Evolutionary conservation across 2,113 vertebrate genomes (phyloP), one percentile per base, ranked within the genome.

Genomic region (Dipodomys ordii): DNA sequence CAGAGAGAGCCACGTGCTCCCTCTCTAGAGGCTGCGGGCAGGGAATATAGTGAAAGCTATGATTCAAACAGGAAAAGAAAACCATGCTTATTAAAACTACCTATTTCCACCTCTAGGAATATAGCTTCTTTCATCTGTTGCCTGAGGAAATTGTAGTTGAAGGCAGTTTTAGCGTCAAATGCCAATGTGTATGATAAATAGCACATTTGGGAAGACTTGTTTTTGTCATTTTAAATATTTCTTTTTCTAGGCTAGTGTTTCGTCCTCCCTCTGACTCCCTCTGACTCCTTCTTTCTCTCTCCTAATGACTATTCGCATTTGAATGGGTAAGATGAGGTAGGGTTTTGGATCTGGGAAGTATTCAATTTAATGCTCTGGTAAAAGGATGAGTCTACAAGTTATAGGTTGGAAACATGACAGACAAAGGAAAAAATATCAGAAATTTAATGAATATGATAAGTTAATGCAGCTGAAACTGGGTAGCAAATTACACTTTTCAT

Each of bases 11-110:
- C 49, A 10, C 0, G 7, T 65, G 25, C 49, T 74, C 22, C 18
- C 81, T 19, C 46, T 88, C 28, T 72, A 64, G 16, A 86, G 22
- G 84, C 3, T 6, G n/a, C 15, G 0, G 25, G 53, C 86, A 92
- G 10, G 16, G 19, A 79, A 5, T 60, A 84, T 32, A 44, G 16
- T 90, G n/a, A 93, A 76, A 91, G 12, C 65, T 27, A 23, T 79
- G 28, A 88, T 82, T 93, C 28, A 71, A 3, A 77, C 2, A 20
- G 71, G 79, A 93, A 19, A 95, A 49, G 64, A 90, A 88, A 92
- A 60, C 1, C 20, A 25, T 25, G 3, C 71, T 65, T 84, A 65
- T 80, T 87, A 82, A 94, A 94, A 74, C n/a, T 64, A 81, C 23
- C 53, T 78, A 62, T 96, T 81, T 69, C 9, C 39, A 82, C 49